A percentile compares a stretch with the other conserved stretches of the same genome.
phyloP scores from a whole-genome alignment of 2,888 invertebrate genomes.

The Eilema sororculum region DNA sequence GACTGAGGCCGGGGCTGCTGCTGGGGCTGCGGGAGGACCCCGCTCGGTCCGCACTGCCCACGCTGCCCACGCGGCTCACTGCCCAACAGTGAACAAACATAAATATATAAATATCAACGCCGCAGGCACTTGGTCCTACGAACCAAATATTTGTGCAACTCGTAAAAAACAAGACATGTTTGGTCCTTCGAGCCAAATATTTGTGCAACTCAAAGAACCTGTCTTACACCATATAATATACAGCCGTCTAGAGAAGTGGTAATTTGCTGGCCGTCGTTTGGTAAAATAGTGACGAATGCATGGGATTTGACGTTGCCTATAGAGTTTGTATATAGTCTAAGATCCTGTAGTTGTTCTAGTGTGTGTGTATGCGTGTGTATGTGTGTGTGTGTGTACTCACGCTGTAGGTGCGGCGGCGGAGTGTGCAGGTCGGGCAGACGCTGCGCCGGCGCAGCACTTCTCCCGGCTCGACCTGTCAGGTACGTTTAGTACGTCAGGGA shows the following conservation, averaged over 20 bases:
- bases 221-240: too few relatives aligned
- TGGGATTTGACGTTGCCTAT: too few relatives aligned
- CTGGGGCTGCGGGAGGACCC: conserved; percentile 30
- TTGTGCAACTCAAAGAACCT: neutral
- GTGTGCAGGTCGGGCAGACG: conserved; percentile 29
- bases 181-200: neutral
- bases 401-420: conserved; percentile 26
- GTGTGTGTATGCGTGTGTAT: neutral
- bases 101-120: too few relatives aligned
- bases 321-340: too few relatives aligned
- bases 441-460: neutral
- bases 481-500: too few relatives aligned
- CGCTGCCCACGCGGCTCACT: conserved; percentile 36
- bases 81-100: neutral
- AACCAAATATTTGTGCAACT: too few relatives aligned
- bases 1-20: conserved; percentile 19
- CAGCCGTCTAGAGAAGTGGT: too few relatives aligned
- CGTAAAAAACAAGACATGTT: too few relatives aligned
- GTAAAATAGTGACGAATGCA: too few relatives aligned
- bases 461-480: neutral
- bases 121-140: too few relatives aligned
- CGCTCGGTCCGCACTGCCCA: conserved; percentile 19
- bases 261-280: too few relatives aligned
- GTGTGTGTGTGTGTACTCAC: conserved; percentile 25
- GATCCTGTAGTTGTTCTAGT: too few relatives aligned